phyloP scores from a whole-genome alignment of 2,888 invertebrate genomes.

The Carterocephalus palaemon region DNA sequence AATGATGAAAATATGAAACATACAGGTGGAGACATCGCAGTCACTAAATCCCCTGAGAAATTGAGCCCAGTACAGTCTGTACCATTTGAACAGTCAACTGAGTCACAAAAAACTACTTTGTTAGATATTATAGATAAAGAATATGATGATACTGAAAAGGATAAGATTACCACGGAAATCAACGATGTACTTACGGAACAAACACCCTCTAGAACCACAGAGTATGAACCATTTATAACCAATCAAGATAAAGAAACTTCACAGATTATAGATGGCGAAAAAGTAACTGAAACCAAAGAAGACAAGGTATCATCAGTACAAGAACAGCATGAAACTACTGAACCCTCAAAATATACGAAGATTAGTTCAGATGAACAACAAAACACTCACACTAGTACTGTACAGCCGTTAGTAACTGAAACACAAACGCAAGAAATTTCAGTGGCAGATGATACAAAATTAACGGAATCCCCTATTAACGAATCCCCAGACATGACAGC shows the following conservation, averaged over 20 bases:
- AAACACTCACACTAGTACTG: neutral
- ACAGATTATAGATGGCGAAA: neutral
- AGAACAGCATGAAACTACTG: conserved; percentile 1
- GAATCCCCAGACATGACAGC: neutral
- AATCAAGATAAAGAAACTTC: conserved; percentile 6
- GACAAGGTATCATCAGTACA: neutral
- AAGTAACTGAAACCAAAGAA: conserved; percentile 8
- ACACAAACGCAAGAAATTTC: neutral
- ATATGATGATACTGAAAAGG: conserved; percentile 14
- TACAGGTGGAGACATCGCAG: neutral
- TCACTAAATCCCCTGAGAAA: neutral
- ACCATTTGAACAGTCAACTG: conserved; percentile 4
- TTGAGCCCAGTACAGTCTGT: neutral
- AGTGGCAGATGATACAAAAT: neutral
- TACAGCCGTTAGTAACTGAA: no score
- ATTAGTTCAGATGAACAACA: conserved; percentile 6
- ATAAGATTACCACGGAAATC: conserved; percentile 13
- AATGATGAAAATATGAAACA: neutral
- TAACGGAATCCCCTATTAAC: neutral
- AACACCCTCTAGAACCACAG: conserved; percentile 7
- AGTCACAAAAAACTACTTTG: conserved; percentile 1
- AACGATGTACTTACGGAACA: conserved; percentile 22
- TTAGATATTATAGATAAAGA: conserved; percentile 18
- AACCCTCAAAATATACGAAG: neutral
- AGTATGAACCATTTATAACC: neutral